Evolutionary conservation across 2,113 vertebrate species (phyloP), one percentile per base, ranked within the genome.

Genomic region (Lethenteron reissneri): DNA sequence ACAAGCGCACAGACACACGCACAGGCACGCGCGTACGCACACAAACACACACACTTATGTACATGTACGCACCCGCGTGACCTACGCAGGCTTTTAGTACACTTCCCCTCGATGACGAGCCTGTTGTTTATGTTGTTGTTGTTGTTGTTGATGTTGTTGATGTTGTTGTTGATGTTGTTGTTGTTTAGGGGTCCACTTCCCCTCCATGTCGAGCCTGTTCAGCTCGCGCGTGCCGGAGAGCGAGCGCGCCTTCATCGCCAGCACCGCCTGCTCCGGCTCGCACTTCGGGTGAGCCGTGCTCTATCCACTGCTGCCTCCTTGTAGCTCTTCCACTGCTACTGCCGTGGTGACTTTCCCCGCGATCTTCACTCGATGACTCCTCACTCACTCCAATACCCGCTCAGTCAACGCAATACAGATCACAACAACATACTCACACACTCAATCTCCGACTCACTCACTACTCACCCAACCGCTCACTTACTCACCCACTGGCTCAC

Each of bases 211-310:
- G 11, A 86, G 84, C 71, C 79, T 86, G 74, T 83, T 92, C 78
- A 92, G 90, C 3, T 88, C 87, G 81, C 89, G 85, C 74, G 92
- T 96, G 58, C 82, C 81, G 57, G 89, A 94, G 74, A 84, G 81
- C 0, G 86, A 97, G 76, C 78, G 91, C 57, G 88, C 88, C 58
- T 90, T 95, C 77, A 85, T 88, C 21, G 94, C 89, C 81, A 95
- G 94, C 81, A 85, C 86, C 0, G 87, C 95, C 76, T 86, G 89
- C 14, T 86, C 88, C 0, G 91, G 92, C 62, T 91, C 94, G 1
- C 92, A 96, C 79, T 78, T 91, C 19, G 94, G 94, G 94, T 97
- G 76, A 86, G 90, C 79, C 4, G 8, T 9, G 69, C 7, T 56
- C 21, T 72, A 13, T 10, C 56, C n/a, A 19, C 13, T 56, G 15